phyloP scores from a whole-genome alignment of 2,888 invertebrate genomes.

The Catocala fraxini region DNA sequence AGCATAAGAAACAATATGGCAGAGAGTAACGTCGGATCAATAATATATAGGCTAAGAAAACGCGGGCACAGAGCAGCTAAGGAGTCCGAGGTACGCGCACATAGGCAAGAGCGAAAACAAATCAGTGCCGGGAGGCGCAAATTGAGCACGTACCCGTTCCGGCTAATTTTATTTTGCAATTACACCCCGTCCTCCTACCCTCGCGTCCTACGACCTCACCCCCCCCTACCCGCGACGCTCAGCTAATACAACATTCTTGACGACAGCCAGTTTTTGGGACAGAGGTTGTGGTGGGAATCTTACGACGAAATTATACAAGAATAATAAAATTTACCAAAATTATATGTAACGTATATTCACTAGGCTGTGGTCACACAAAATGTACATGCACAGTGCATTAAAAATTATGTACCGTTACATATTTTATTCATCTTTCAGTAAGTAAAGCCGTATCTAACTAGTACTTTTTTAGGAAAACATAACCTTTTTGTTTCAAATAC shows the following conservation, averaged over 20 bases:
- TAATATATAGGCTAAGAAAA: conserved; percentile 85
- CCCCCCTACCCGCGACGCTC: conserved; percentile 55
- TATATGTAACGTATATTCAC: not conserved
- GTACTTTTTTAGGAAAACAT: not conserved
- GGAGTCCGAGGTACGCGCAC: conserved; percentile 63
- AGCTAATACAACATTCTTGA: conserved; percentile 85
- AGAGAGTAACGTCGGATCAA: conserved; percentile 75
- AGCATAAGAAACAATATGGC: conserved; percentile 73
- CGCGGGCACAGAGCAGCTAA: conserved; percentile 66
- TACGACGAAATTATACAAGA: conserved; percentile 44
- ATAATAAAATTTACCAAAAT: conserved; percentile 12
- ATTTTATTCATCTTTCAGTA: too few species aligned
- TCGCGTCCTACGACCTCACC: conserved; percentile 49
- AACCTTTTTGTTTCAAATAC: not conserved
- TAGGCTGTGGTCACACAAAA: too few species aligned
- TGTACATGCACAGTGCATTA: too few species aligned
- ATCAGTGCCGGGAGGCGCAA: conserved; percentile 87
- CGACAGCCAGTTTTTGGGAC: conserved; percentile 74
- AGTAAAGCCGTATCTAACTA: too few species aligned
- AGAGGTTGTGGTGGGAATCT: conserved; percentile 57
- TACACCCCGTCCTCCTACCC: conserved; percentile 72
- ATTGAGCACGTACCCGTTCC: conserved; percentile 88
- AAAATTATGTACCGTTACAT: too few species aligned
- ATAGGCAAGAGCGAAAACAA: conserved; percentile 84
- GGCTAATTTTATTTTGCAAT: conserved; percentile 88